Base-by-base conservation (phyloP, 2,113 vertebrate genomes). In the Argyrosomus japonicus region DNA sequence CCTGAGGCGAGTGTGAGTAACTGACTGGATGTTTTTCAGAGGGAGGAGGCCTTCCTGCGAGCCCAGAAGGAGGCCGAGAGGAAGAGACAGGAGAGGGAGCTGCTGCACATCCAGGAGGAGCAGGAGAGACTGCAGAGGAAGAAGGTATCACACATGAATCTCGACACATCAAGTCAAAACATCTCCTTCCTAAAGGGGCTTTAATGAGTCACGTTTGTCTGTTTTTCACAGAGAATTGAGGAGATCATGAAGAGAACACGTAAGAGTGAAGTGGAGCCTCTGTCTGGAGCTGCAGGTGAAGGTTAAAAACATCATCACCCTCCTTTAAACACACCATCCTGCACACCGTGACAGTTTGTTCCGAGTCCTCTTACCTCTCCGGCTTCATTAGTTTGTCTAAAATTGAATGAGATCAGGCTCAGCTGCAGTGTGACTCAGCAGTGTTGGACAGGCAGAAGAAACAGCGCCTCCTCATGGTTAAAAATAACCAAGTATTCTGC, bases 191-290 rank as follows among this genome's bases (percentile, higher is more conserved):
- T 25, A 6, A 32, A 21, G 19, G 5, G 17, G 29, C 27, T 3
- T 40, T n/a, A 12, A 13, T n/a, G 10, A 40, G 6, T 43, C 4
- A 23, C 6, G 40, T 25, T 11, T 6, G 10, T 68, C 0, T 77
- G 12, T 18, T 78, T 51, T 80, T 51, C 51, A 5, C 88, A 99
- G 98, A 97, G 98, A 93, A 99, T 99, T 90, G 98, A 99, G 91
- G 98, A 99, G 94, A 99, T 99, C 72, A 99, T 99, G 98, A 99
- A 98, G 93, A 96, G 98, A 89, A 99, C 98, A 83, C 95, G 98
- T 84, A 98, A 96, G 95, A 96, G 94, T 61, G 97, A 99, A 47
- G 96, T 97, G 36, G 95, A 95, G 27, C 78, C 90, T 56, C 86
- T 87, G 7, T 78, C 89, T 48, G 83, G 65, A 21, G 88, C 91